Conservation (phyloP, 2,888 invertebrate genomes). For the Cordilura impudica region DNA sequence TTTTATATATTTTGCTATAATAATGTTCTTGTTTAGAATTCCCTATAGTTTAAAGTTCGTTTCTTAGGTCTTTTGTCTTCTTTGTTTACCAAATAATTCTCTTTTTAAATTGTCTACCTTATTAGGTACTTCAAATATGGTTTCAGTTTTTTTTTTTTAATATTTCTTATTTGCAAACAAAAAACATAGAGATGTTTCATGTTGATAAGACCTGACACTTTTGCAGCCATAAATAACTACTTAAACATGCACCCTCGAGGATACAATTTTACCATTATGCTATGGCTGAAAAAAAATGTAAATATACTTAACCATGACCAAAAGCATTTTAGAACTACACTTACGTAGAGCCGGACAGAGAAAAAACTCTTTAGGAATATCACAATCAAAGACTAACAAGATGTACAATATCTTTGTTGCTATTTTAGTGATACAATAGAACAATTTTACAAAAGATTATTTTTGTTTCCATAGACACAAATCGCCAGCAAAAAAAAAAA, state of each 20-base stretch:
- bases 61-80: constrained; percentile 46
- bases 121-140: constrained; percentile 32
- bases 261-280: constrained; percentile 45
- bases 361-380: constrained; percentile 58
- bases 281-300: constrained; percentile 17
- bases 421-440: constrained; percentile 31
- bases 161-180: neutral
- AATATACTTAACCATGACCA: constrained; percentile 72
- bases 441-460: neutral
- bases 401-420: constrained; percentile 53
- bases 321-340: constrained; percentile 67
- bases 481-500: constrained; percentile 19
- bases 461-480: constrained; percentile 11
- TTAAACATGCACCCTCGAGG: constrained; percentile 75
- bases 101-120: constrained; percentile 35
- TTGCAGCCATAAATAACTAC: constrained; percentile 76
- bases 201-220: constrained; percentile 78
- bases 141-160: neutral
- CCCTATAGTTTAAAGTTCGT: neutral
- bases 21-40: neutral
- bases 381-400: constrained; percentile 60
- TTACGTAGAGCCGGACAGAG: constrained; percentile 43
- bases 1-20: neutral
- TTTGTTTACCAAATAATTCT: neutral
- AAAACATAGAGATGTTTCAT: constrained; percentile 70